Base-by-base conservation (phyloP, 30 jellyfish, hydroid and myxozoan genomes). In the Cassiopea andromeda region DNA sequence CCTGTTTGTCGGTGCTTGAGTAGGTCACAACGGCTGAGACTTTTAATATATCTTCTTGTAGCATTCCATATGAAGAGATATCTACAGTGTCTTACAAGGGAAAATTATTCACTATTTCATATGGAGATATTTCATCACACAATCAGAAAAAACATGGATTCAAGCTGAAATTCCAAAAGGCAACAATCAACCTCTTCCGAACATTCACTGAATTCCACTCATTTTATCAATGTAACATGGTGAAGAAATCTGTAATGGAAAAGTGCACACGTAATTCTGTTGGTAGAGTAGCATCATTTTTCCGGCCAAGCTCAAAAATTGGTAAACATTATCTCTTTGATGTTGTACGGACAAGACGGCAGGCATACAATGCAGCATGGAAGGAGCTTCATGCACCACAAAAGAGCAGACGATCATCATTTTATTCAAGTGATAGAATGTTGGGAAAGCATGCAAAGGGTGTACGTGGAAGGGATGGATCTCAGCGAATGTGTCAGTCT, bases 41-140 rank as follows among this genome's bases (percentile, higher is more conserved):
- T 54, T 54, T 54, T 10, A 3, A 6, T 54, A 54, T 10, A 6
- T 54, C 64, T 3, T 54, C 7, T 95, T 95, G 19, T 64, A 96
- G 99, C 90, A 96, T 96, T 60, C 96, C 97, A 2, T 96, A 96
- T 84, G 99, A 96, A 74, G 98, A 92, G 74, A 96, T 96, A 50
- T 96, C 99, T 17, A 96, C 99, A 0, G 99, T 96, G 27, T 96
- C 99, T 14, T 96, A 96, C 93, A 96, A 96, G 85, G 99, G 99
- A 17, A 96, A 92, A 85, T 84, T 87, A 81, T 96, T 96, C 72
- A 96, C 99, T 0, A 96, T 96, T 27, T 98, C 96, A 46, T 91
- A 96, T 88, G 98, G 99, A 0, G 96, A 92, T 81, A 79, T 70
- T 1, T 68, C 92, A 13, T 73, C 87, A 8, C 93, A 84, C 64